phyloP scores from a whole-genome alignment of 2,888 invertebrate species.

The Falcaria lacertinaria region DNA sequence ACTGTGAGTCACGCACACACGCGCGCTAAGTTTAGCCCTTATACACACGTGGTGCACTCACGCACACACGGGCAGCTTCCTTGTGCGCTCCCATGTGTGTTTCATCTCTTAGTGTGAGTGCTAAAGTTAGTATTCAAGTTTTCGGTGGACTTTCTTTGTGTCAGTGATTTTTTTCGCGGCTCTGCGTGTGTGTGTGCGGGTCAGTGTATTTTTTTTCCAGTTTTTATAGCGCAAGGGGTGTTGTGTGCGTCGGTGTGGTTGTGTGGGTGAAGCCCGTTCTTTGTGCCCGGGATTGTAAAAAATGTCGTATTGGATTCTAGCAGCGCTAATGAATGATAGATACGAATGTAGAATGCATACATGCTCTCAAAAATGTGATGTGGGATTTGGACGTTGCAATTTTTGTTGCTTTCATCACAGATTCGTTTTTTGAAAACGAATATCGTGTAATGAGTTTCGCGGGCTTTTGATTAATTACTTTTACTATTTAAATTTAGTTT shows the following conservation, averaged over 20 bases:
- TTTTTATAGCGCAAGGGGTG: conserved; percentile 63
- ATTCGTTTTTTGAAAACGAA: conserved; percentile 31
- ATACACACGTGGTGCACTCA: conserved; percentile 56
- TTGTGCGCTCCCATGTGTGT: conserved; percentile 39
- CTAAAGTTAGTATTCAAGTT: conserved; percentile 76
- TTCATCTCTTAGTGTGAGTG: conserved; percentile 38
- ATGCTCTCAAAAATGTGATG: conserved; percentile 61
- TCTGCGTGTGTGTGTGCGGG: conserved; percentile 60
- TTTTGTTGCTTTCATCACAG: conserved; percentile 26
- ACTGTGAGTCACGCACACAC: conserved; percentile 60
- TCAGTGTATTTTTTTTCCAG: conserved; percentile 76
- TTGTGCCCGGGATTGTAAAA: conserved; percentile 77
- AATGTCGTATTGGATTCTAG: conserved; percentile 80
- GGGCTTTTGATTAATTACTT: conserved; percentile 8
- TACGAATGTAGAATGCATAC: conserved; percentile 55
- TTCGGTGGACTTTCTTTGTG: conserved; percentile 78
- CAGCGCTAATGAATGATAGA: conserved; percentile 78
- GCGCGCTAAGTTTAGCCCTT: conserved; percentile 69
- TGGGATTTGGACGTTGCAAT: conserved; percentile 45
- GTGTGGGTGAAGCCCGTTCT: conserved; percentile 67
- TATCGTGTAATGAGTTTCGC: conserved; percentile 22
- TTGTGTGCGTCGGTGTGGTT: conserved; percentile 32
- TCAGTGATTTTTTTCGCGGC: conserved; percentile 77
- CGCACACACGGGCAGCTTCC: conserved; percentile 53
- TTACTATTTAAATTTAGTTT: not conserved